phyloP scores from a whole-genome alignment of 2,113 vertebrate genomes.

The Psittacula cyanocephala region DNA sequence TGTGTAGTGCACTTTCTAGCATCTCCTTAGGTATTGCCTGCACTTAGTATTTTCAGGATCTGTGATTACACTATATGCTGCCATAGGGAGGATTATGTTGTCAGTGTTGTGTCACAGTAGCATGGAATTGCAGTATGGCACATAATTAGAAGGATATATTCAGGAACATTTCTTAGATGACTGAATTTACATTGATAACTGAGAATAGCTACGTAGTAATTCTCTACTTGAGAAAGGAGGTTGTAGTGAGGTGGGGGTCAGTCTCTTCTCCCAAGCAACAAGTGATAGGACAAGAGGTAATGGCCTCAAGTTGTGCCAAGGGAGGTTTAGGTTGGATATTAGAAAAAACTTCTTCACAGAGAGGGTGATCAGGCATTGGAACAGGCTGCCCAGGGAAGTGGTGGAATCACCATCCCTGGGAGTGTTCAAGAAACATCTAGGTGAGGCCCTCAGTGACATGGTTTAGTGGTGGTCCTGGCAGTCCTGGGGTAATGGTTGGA shows the following conservation, averaged over 20 bases:
- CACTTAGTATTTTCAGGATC: not conserved
- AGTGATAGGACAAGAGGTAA: not conserved
- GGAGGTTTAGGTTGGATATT: not conserved
- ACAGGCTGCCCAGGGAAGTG: not conserved
- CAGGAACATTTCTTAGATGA: not conserved
- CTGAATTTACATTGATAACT: conserved; percentile 21
- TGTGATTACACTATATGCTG: conserved; percentile 19
- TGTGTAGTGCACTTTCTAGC: not conserved
- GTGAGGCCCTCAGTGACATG: not conserved
- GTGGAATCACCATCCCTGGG: not conserved
- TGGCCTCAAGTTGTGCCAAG: not conserved
- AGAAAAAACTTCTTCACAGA: not conserved
- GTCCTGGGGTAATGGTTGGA: not conserved
- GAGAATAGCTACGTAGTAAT: not conserved
- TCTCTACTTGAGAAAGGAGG: not conserved
- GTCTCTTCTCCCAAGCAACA: not conserved
- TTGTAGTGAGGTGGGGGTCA: not conserved
- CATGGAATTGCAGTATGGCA: not conserved
- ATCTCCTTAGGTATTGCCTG: not conserved
- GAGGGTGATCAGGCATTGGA: not conserved
- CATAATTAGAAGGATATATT: conserved; percentile 21
- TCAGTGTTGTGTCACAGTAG: not conserved
- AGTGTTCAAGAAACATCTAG: not conserved
- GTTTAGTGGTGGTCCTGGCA: not conserved
- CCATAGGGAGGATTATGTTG: conserved; percentile 8